Conservation (phyloP, 2,113 vertebrate species). For the Orthonyx spaldingii region DNA sequence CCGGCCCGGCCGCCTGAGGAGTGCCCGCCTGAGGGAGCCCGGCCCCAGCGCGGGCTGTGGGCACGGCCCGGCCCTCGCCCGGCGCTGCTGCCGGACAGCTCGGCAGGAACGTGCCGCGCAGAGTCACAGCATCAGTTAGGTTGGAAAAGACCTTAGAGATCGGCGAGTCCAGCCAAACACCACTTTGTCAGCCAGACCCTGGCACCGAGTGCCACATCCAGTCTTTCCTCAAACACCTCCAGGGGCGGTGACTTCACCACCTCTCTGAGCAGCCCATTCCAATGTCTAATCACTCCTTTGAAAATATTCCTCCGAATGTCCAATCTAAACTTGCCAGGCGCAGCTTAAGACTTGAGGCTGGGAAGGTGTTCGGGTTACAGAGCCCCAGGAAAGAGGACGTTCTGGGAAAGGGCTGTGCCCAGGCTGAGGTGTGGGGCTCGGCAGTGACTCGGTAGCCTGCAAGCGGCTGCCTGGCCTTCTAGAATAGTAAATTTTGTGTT, state of each 20-base stretch:
- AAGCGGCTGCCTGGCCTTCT: neutral
- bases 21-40: too few relatives aligned
- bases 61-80: too few relatives aligned
- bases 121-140: rapidly evolving
- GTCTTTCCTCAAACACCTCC: neutral
- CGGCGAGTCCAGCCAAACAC: rapidly evolving
- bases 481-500: too few relatives aligned
- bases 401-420: too few relatives aligned
- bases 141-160: neutral
- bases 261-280: neutral
- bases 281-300: too few relatives aligned
- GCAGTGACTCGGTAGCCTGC: neutral
- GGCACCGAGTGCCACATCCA: too few relatives aligned
- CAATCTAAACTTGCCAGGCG: rapidly evolving
- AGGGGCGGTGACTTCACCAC: rapidly evolving
- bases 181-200: rapidly evolving
- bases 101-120: rapidly evolving
- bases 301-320: neutral
- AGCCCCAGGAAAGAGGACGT: neutral
- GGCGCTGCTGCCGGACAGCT: neutral
- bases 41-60: neutral
- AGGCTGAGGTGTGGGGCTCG: neutral
- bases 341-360: neutral
- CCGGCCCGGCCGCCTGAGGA: neutral
- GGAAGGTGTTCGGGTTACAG: neutral